These are phyloP conservation scores for Sebastes taczanowskii DNA, from an alignment of 2,797 vertebrate genomes.

Conservation along the genomic window DNA sequence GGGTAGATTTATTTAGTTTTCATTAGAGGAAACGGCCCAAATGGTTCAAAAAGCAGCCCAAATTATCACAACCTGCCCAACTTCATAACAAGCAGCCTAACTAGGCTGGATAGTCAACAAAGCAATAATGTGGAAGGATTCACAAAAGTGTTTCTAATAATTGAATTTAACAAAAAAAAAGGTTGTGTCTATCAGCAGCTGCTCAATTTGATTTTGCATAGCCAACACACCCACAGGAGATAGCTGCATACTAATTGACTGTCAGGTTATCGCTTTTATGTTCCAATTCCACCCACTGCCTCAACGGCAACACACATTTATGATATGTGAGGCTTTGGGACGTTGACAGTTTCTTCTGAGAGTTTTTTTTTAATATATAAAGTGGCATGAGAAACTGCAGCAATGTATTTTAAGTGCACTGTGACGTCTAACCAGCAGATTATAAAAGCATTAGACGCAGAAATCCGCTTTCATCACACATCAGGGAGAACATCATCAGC, in stretches of 20 bases:
- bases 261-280: not conserved
- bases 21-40: too few relatives aligned
- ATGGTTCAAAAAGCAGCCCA: too few relatives aligned
- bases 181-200: not conserved
- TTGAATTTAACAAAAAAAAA: not conserved
- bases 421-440: conserved; percentile 28
- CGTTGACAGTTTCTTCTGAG: conserved; percentile 12
- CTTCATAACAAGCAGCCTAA: not conserved
- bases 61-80: not conserved
- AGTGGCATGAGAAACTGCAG: not conserved
- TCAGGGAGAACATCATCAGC: conserved; percentile 34
- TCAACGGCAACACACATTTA: not conserved
- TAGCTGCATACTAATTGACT: not conserved
- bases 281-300: not conserved
- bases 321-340: not conserved
- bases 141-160: not conserved
- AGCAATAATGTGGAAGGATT: not conserved
- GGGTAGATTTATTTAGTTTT: too few relatives aligned
- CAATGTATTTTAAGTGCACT: conserved; percentile 5
- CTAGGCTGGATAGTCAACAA: not conserved
- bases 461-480: conserved; percentile 37
- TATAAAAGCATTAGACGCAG: conserved; percentile 32
- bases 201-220: not conserved
- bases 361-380: not conserved
- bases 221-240: not conserved